phyloP scores from a whole-genome alignment of 2,113 vertebrate species.

The Callipepla californica region DNA sequence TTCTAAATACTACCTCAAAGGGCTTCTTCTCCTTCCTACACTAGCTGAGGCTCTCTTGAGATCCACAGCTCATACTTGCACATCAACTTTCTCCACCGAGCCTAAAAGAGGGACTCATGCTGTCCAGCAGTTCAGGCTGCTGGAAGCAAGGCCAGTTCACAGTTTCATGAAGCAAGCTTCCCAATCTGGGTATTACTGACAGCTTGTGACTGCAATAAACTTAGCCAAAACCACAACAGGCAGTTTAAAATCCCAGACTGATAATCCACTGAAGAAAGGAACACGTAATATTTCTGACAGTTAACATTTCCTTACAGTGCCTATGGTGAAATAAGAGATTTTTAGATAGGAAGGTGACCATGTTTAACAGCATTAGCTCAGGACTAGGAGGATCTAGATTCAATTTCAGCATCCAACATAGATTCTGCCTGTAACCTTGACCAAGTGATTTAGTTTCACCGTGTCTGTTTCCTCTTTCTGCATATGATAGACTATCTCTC shows the following conservation, averaged over 20 bases:
- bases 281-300: background rate
- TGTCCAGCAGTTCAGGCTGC: background rate
- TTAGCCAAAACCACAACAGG: background rate
- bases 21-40: background rate
- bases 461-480: background rate
- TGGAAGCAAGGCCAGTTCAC: background rate
- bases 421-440: slow-evolving; percentile 38
- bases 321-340: background rate
- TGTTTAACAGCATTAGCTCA: background rate
- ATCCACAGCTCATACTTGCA: background rate
- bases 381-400: background rate
- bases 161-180: background rate
- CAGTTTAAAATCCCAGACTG: background rate
- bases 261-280: background rate
- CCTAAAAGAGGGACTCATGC: background rate
- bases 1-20: background rate
- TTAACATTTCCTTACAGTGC: background rate
- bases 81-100: background rate
- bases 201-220: background rate
- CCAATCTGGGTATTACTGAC: background rate
- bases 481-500: background rate
- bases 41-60: background rate
- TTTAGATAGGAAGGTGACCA: background rate
- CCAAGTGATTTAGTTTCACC: slow-evolving; percentile 25
- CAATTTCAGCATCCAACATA: slow-evolving; percentile 27